phyloP scores from a whole-genome alignment of 2,113 vertebrate genomes.

The Gracilinanus agilis region DNA sequence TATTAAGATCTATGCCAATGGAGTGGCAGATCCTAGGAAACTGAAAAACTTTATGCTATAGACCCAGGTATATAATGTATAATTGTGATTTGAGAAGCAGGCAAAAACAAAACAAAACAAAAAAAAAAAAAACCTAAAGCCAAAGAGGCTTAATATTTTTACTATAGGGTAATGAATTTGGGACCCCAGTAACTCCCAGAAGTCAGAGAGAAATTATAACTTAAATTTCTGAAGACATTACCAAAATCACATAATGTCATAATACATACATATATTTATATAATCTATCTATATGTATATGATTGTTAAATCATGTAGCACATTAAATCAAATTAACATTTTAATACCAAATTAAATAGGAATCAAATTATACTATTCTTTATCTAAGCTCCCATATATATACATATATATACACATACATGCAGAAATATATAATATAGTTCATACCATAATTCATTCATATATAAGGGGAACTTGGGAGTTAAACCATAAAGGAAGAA shows the following conservation, averaged over 20 bases:
- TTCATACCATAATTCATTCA: background rate
- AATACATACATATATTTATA: background rate
- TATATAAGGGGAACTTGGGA: background rate
- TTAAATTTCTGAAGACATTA: background rate
- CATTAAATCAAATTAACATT: too few species aligned
- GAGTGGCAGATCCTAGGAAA: background rate
- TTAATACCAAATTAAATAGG: too few species aligned
- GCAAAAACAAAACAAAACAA: background rate
- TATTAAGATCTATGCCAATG: background rate
- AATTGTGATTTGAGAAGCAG: background rate
- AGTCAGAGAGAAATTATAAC: background rate
- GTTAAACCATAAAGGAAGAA: background rate
- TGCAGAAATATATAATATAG: background rate
- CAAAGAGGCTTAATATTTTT: background rate
- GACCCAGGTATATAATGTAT: background rate
- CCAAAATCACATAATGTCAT: background rate
- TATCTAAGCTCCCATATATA: too few species aligned
- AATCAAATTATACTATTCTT: too few species aligned
- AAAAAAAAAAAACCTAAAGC: background rate
- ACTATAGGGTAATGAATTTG: background rate
- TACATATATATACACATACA: too few species aligned
- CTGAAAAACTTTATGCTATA: background rate
- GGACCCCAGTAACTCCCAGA: background rate
- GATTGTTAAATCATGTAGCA: too few species aligned
- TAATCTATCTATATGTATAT: too few species aligned